Evolutionary conservation across 2,113 vertebrate genomes (phyloP).

Genomic region (Phyllopteryx taeniolatus): DNA sequence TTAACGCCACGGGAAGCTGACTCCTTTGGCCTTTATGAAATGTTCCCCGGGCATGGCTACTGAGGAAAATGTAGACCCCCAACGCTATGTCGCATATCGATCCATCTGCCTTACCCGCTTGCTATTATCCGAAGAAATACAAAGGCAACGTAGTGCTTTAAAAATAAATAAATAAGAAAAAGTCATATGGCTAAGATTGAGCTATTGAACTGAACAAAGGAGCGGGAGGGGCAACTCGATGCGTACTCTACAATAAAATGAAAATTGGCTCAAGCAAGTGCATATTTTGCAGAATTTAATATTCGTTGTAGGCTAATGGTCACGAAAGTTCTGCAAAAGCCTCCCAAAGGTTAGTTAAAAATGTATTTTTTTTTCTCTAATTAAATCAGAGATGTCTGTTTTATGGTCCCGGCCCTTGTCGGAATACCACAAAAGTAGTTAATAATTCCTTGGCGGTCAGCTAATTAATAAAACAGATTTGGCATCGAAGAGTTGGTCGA

Average conservation of each 20-base stretch:
- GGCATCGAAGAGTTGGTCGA: no score
- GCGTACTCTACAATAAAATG: no score
- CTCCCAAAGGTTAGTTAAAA: no score
- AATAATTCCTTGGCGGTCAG: no score
- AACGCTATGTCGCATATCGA: slow-evolving; percentile 51
- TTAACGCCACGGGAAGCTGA: slow-evolving; percentile 67
- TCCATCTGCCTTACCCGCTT: slow-evolving; percentile 30
- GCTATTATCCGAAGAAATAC: slow-evolving; percentile 41
- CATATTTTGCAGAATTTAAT: neutral
- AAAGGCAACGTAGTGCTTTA: neutral
- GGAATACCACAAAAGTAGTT: neutral
- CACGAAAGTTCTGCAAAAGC: no score
- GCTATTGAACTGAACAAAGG: neutral
- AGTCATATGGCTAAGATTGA: slow-evolving; percentile 3
- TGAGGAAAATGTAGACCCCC: slow-evolving; percentile 60
- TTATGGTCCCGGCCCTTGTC: neutral
- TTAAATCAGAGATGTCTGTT: neutral
- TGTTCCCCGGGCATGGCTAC: slow-evolving; percentile 49
- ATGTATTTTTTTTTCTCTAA: neutral
- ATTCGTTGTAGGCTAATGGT: no score
- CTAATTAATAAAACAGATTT: no score
- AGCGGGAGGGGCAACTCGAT: no score
- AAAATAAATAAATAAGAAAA: neutral
- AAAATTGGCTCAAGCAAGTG: no score
- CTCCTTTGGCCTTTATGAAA: slow-evolving; percentile 73